A percentile compares a stretch with the other conserved stretches of the same genome.
Evolutionary conservation across 2,113 vertebrate genomes (phyloP).

Genomic region (Otus sunia): DNA sequence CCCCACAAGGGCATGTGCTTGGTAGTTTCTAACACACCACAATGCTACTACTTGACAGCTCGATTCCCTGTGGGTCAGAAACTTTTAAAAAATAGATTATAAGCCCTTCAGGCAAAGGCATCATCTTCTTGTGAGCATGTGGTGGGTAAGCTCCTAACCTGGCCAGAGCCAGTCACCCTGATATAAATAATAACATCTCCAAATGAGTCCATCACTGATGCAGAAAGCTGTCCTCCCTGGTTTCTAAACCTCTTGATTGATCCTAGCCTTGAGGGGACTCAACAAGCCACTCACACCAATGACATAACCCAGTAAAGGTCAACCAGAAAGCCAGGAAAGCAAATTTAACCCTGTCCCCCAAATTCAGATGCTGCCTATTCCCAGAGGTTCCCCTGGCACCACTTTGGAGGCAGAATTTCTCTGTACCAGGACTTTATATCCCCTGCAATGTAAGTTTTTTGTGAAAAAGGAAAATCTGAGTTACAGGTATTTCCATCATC

Average conservation of each 20-base stretch:
- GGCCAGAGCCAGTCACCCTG: neutral
- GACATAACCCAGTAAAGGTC: neutral
- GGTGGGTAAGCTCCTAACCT: neutral
- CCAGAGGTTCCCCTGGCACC: neutral
- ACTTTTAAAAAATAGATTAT: neutral
- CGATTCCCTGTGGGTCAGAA: neutral
- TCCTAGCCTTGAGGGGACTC: neutral
- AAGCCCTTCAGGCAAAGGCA: neutral
- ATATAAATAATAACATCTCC: neutral
- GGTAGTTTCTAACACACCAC: neutral
- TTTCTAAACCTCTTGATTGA: neutral
- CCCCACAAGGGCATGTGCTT: fast-evolving
- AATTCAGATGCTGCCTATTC: neutral
- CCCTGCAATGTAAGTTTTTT: neutral
- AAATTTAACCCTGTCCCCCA: neutral
- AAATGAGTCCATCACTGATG: neutral
- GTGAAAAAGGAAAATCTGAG: neutral
- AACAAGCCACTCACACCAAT: neutral
- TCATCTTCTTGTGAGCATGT: neutral
- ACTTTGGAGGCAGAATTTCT: neutral
- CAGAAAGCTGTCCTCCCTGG: neutral
- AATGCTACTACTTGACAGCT: neutral
- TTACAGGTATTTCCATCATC: neutral
- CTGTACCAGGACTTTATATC: neutral
- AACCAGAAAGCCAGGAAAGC: neutral